phyloP scores from a whole-genome alignment of 1,140 invertebrate genomes.

The Magallana angulata region DNA sequence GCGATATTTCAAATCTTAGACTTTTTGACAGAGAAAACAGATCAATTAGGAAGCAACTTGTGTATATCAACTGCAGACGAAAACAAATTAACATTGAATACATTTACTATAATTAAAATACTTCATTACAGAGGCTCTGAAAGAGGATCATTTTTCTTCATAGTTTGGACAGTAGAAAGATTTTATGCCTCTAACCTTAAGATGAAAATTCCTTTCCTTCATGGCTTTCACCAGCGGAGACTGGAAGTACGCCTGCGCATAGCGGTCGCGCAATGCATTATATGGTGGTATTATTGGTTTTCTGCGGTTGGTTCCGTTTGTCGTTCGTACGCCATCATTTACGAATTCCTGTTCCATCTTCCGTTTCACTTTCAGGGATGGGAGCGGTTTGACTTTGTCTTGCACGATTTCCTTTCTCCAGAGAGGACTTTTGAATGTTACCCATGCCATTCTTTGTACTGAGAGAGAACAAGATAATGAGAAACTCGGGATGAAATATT shows the following conservation, averaged over 20 bases:
- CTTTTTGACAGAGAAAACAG: too few relatives aligned
- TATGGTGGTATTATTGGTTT: conserved; percentile 71
- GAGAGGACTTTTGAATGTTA: conserved; percentile 62
- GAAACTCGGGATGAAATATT: neutral
- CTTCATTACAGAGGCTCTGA: neutral
- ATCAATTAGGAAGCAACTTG: too few relatives aligned
- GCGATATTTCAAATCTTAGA: too few relatives aligned
- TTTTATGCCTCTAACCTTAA: conserved; percentile 49
- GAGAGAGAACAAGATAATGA: neutral
- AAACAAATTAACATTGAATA: too few relatives aligned
- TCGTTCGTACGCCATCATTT: conserved; percentile 66
- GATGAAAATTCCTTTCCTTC: conserved; percentile 52
- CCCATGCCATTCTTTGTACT: conserved; percentile 58
- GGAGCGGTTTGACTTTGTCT: conserved; percentile 56
- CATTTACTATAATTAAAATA: too few relatives aligned
- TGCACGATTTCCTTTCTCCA: conserved; percentile 63
- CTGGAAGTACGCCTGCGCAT: conserved; percentile 72
- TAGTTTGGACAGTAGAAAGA: neutral
- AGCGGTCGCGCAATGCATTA: conserved; percentile 68
- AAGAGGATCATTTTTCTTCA: neutral
- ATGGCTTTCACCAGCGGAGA: conserved; percentile 68
- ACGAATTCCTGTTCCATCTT: conserved; percentile 61
- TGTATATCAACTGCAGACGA: too few relatives aligned
- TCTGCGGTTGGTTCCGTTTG: conserved; percentile 52
- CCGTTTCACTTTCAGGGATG: conserved; percentile 43